These are phyloP conservation scores for Gasteruption jaculator DNA, from an alignment of 2,888 invertebrate genomes.

Conservation along the genomic window DNA sequence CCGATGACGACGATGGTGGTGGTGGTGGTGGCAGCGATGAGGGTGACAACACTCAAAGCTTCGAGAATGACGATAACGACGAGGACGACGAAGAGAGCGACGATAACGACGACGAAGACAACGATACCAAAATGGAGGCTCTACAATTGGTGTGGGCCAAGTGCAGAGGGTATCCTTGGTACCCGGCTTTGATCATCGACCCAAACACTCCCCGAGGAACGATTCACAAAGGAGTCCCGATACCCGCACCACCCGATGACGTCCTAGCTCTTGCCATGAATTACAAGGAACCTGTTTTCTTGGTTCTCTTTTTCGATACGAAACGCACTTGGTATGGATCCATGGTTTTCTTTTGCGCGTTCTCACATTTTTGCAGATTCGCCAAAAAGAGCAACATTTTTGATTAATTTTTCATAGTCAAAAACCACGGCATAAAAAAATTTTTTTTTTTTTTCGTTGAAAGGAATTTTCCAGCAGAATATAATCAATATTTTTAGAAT, in stretches of 20 bases:
- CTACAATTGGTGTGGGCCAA: constrained; percentile 96
- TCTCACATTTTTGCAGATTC: not conserved
- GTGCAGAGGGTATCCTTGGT: constrained; percentile 95
- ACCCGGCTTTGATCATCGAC: constrained; percentile 92
- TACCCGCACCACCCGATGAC: constrained; percentile 90
- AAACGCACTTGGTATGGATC: constrained; percentile 78
- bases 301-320: constrained; percentile 92
- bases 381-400: not conserved
- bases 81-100: constrained; percentile 21
- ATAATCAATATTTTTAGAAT: no score
- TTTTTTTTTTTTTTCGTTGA: not conserved
- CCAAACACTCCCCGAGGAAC: constrained; percentile 87
- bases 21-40: no score
- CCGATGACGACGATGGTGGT: constrained; percentile 20
- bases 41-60: constrained; percentile 38
- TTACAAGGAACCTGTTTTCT: constrained; percentile 77
- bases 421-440: not conserved
- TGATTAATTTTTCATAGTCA: no score
- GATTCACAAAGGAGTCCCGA: constrained; percentile 88
- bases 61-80: constrained; percentile 21
- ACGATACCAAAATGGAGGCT: constrained; percentile 62
- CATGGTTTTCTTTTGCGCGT: not conserved
- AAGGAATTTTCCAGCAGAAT: not conserved
- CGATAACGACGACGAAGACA: no score
- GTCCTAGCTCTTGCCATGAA: constrained; percentile 80